A percentile compares a stretch with the other conserved stretches of the same genome.
These are phyloP conservation scores for Spodoptera exigua DNA, from an alignment of 2,888 invertebrate genomes.

Conservation along the genomic window DNA sequence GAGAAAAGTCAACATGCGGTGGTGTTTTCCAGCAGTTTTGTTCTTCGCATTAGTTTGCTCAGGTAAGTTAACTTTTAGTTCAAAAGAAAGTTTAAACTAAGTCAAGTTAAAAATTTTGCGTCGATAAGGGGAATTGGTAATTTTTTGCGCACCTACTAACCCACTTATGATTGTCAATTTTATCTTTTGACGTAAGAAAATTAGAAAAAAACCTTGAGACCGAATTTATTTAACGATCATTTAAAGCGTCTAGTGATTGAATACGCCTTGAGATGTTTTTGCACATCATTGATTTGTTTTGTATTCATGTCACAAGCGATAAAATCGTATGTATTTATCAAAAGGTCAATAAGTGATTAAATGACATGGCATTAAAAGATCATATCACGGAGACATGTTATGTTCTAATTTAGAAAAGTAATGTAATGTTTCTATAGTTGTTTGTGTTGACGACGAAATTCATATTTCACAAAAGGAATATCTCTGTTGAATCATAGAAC, in stretches of 20 bases:
- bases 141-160: not conserved
- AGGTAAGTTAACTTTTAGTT: conserved; percentile 63
- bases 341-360: no score
- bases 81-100: conserved; percentile 10
- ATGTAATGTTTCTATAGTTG: not conserved
- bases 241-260: conserved; percentile 16
- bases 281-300: no score
- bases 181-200: conserved; percentile 1
- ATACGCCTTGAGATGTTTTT: conserved; percentile 25
- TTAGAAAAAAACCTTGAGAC: conserved; percentile 20
- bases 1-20: conserved; percentile 74
- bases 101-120: not conserved
- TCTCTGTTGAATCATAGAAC: conserved; percentile 48
- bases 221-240: conserved; percentile 23
- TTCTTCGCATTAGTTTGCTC: conserved; percentile 69
- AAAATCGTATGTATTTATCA: not conserved
- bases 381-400: no score
- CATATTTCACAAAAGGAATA: conserved; percentile 29
- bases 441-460: no score
- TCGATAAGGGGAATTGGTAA: not conserved
- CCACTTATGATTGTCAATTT: not conserved
- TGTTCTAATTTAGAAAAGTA: no score
- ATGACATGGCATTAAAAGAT: no score
- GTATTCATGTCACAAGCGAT: not conserved
- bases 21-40: conserved; percentile 69